A percentile compares a stretch with the other conserved stretches of the same genome.
Evolutionary conservation across 2,113 vertebrate genomes (phyloP).

Genomic region (Agelaius phoeniceus): DNA sequence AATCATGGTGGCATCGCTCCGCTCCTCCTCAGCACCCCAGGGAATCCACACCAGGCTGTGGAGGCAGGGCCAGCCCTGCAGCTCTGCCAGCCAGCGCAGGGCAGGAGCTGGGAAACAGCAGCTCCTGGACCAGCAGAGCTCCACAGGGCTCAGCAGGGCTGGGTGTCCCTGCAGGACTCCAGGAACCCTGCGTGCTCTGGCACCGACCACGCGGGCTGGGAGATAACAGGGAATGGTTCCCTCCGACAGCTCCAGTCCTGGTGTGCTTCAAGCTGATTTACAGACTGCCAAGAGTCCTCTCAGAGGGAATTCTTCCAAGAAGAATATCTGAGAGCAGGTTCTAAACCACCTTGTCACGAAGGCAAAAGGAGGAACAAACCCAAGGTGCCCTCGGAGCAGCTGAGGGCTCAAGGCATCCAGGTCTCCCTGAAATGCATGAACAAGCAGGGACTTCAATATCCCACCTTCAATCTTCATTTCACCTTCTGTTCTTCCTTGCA

Average conservation of each 20-base stretch:
- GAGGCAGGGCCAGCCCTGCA: neutral
- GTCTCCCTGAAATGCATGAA: neutral
- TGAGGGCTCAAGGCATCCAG: neutral
- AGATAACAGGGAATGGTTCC: neutral
- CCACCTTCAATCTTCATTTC: neutral
- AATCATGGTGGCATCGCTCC: neutral
- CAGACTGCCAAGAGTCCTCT: neutral
- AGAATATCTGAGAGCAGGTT: neutral
- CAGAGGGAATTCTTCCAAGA: neutral
- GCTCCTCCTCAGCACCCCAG: constrained; percentile 16
- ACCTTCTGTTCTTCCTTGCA: neutral
- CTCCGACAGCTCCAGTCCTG: neutral
- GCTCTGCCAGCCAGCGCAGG: neutral
- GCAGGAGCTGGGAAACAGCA: neutral
- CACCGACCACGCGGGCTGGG: rapidly evolving
- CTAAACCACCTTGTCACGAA: neutral
- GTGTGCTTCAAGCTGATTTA: neutral
- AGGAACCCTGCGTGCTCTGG: rapidly evolving
- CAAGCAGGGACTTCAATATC: neutral
- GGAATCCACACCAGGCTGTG: neutral
- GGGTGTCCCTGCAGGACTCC: neutral
- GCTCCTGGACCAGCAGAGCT: neutral
- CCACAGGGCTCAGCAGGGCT: neutral
- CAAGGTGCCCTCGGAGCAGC: neutral
- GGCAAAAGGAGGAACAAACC: neutral